Evolutionary conservation across 2,888 invertebrate species (phyloP).

Genomic region (Metallyticus violacea): DNA sequence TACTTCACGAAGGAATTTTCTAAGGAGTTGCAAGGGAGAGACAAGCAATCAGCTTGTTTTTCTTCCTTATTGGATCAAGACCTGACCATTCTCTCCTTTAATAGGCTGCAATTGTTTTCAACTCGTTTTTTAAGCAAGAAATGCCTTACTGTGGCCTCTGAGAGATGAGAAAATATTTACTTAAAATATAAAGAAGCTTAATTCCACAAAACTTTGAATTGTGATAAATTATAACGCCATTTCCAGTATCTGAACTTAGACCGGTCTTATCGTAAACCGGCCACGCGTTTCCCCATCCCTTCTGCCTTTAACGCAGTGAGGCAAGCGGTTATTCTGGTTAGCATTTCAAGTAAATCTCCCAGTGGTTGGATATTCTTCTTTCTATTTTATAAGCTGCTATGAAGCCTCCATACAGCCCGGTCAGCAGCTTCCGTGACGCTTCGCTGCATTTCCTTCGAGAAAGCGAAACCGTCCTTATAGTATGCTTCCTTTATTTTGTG

Average conservation of each 20-base stretch:
- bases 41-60: too few relatives aligned
- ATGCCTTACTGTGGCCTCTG: too few relatives aligned
- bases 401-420: not conserved
- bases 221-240: too few relatives aligned
- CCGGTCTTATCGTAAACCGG: not conserved
- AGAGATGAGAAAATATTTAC: too few relatives aligned
- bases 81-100: too few relatives aligned
- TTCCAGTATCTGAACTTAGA: not conserved
- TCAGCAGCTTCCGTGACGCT: constrained; percentile 1
- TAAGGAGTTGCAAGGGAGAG: too few relatives aligned
- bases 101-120: too few relatives aligned
- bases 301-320: not conserved
- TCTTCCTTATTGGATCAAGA: too few relatives aligned
- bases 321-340: not conserved
- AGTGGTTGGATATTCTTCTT: not conserved
- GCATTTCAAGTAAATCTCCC: constrained; percentile 7
- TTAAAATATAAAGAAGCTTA: too few relatives aligned
- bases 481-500: not conserved
- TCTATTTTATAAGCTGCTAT: constrained; percentile 1
- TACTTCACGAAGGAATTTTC: too few relatives aligned
- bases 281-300: not conserved
- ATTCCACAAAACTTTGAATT: too few relatives aligned
- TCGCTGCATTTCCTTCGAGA: not conserved
- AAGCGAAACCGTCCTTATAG: not conserved
- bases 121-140: too few relatives aligned